Evolutionary conservation across 2,113 vertebrate genomes (phyloP).

Genomic region (Psettodes erumei): DNA sequence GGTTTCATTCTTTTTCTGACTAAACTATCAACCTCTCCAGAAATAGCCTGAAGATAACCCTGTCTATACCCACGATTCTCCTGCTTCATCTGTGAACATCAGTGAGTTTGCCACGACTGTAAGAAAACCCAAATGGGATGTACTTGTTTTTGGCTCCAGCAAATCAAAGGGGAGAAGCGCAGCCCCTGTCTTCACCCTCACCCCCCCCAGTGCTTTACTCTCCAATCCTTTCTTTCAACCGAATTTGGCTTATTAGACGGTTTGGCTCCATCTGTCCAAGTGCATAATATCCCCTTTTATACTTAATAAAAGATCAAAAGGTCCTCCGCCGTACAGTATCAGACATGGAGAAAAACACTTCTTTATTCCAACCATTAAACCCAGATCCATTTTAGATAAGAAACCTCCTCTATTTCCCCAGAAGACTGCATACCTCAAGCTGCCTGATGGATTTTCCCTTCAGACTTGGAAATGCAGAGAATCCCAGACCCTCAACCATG

Average conservation of each 20-base stretch:
- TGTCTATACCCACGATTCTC: not conserved
- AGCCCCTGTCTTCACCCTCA: not conserved
- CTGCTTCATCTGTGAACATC: constrained; percentile 3
- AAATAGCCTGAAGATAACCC: not conserved
- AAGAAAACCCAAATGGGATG: constrained; percentile 7
- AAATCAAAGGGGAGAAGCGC: constrained; percentile 6
- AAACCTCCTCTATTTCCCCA: constrained; percentile 22
- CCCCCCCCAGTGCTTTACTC: not conserved
- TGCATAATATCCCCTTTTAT: constrained; percentile 36
- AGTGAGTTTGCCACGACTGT: not conserved
- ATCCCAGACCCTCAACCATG: constrained; percentile 10
- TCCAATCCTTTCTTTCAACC: constrained; percentile 13
- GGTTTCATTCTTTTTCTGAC: not conserved
- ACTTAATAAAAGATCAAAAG: constrained; percentile 43
- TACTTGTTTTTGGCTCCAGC: constrained; percentile 1
- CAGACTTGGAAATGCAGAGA: not conserved
- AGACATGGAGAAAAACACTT: constrained; percentile 21
- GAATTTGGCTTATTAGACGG: constrained; percentile 12
- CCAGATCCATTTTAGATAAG: constrained; percentile 57
- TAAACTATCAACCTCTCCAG: not conserved
- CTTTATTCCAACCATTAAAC: constrained; percentile 33
- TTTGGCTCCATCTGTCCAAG: constrained; percentile 13
- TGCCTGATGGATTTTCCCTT: constrained; percentile 13
- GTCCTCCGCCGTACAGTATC: constrained; percentile 13
- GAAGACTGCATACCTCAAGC: constrained; percentile 2